These are phyloP conservation scores for Oikopleura albicans DNA, from an alignment of 23 tunicate genomes.

Conservation along the genomic window DNA sequence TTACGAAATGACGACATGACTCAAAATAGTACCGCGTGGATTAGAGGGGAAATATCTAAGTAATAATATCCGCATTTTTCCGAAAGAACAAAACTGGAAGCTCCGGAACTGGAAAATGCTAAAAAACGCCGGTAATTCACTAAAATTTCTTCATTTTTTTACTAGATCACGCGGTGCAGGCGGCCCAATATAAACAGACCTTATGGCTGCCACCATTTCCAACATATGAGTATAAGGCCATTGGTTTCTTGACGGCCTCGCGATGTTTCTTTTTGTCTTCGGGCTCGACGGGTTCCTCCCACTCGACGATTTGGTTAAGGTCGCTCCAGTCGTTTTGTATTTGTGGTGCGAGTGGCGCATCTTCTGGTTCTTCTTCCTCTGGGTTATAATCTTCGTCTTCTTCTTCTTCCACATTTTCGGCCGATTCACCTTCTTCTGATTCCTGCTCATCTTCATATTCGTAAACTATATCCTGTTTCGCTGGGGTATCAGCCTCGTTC, in stretches of 20 bases:
- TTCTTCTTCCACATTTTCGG: neutral
- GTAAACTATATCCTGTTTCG: neutral
- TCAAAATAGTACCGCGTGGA: no score
- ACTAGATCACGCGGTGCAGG: no score
- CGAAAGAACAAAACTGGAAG: no score
- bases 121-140: no score
- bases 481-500: neutral
- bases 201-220: neutral
- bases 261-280: neutral
- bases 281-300: neutral
- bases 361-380: neutral
- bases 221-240: neutral
- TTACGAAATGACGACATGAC: no score
- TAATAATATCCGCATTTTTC: no score
- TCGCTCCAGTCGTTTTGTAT: neutral
- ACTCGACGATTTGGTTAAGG: neutral
- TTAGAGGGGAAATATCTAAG: no score
- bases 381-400: neutral
- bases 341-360: neutral
- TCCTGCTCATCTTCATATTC: neutral
- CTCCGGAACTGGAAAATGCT: no score
- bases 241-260: neutral
- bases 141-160: no score
- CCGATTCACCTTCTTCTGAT: neutral
- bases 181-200: no score